Conservation (phyloP, 2,888 invertebrate species). For the Graphium colonna region DNA sequence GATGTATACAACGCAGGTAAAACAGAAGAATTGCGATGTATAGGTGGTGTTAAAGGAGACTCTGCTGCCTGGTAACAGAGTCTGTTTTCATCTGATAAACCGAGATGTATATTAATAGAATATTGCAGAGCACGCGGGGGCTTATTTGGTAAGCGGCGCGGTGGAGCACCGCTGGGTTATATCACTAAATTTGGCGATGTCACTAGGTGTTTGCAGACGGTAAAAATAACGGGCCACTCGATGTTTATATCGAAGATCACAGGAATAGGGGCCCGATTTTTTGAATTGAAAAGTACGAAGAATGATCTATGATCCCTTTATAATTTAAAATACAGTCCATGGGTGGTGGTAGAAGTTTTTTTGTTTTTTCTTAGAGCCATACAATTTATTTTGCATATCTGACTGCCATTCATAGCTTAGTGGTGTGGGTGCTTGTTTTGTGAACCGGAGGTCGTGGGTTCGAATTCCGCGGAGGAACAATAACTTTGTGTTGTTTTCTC, state of each 20-base stretch:
- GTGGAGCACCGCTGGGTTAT: constrained; percentile 25
- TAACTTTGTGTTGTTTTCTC: too few relatives aligned
- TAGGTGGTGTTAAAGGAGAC: constrained; percentile 27
- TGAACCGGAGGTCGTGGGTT: too few relatives aligned
- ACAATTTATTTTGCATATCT: too few relatives aligned
- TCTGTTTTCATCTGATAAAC: too few relatives aligned
- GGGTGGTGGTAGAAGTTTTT: too few relatives aligned
- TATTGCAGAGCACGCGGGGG: constrained; percentile 61
- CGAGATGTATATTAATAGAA: constrained; percentile 55
- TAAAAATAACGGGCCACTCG: background rate
- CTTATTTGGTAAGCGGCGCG: constrained; percentile 66
- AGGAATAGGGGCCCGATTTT: background rate
- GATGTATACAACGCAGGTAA: constrained; percentile 54
- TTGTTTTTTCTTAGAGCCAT: too few relatives aligned
- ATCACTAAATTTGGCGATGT: constrained; percentile 18
- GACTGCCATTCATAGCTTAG: too few relatives aligned
- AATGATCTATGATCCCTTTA: too few relatives aligned
- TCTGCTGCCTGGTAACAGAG: constrained; percentile 31
- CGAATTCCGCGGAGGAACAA: too few relatives aligned
- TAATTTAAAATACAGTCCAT: too few relatives aligned
- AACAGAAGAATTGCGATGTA: constrained; percentile 34
- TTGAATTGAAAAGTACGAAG: too few relatives aligned
- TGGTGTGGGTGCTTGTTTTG: too few relatives aligned
- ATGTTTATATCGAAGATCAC: background rate
- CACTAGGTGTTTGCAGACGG: background rate